Base-by-base conservation (phyloP, 2,113 vertebrate genomes). In the Chlamydotis undulata region DNA sequence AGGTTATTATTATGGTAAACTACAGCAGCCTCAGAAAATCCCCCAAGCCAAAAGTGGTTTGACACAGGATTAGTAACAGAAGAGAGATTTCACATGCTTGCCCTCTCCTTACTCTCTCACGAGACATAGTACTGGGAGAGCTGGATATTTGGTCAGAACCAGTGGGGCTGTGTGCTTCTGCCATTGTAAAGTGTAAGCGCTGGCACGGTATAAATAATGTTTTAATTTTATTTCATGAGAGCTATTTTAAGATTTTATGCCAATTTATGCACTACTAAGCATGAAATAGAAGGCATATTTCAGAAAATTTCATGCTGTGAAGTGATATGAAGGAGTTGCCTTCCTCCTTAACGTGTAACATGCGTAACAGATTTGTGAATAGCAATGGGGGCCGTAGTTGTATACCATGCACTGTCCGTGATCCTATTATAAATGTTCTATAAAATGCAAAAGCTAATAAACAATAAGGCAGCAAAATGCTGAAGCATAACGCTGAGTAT, bases 211-310 rank as follows among this genome's bases (percentile, higher is more conserved):
- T 29, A 68, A 68, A n/a, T 53, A 61, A 59, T 22, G 28, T 64
- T 89, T 89, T 74, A 49, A 78, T 91, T 91, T 86, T 60, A 69
- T 83, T 91, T 94, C 45, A 55, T 63, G 83, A 71, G 59, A 89
- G 43, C 57, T 91, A 73, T 82, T 83, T 89, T 86, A 59, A 89
- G 94, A 74, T 86, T 93, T 94, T 63, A 83, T 91, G 81, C 84
- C 65, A 68, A 89, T 83, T 88, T 91, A 80, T 88, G 63, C 91
- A 88, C 82, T 87, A 88, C 80, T 80, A 67, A 76, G 84, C 81
- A 47, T 91, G 71, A 95, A 91, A 82, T 83, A 78, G 89, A 89
- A 89, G 18, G 50, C 25, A 17, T 64, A 74, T 78, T 82, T 79
- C 78, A 91, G 65, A 82, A 74, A 74, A 74, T 74, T 45, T 60